Evolutionary conservation across 2,888 invertebrate species (phyloP).

Genomic region (Malachius bipustulatus): DNA sequence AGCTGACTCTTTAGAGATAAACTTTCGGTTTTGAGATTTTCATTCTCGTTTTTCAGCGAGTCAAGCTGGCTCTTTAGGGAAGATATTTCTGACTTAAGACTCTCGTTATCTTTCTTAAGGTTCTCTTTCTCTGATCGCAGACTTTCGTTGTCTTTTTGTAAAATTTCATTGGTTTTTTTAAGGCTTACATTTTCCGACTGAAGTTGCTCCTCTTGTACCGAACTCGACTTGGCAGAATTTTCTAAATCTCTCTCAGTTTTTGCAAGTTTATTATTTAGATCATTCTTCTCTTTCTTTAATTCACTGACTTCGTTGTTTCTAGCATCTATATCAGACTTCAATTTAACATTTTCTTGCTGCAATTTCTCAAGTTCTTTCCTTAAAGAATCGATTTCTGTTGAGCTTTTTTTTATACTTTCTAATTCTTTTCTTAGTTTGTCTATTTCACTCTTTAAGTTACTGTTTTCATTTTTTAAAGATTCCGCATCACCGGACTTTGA

Average conservation of each 20-base stretch:
- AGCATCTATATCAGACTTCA: slow-evolving; percentile 1
- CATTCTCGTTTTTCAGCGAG: background rate
- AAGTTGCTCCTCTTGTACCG: slow-evolving; percentile 22
- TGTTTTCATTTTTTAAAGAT: slow-evolving; percentile 9
- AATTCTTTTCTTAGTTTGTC: slow-evolving; percentile 1
- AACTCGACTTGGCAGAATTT: slow-evolving; percentile 13
- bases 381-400: slow-evolving; percentile 7
- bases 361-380: slow-evolving; percentile 4
- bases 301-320: slow-evolving; percentile 3
- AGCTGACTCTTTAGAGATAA: slow-evolving; percentile 25
- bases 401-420: slow-evolving; percentile 5
- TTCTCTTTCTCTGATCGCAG: slow-evolving; percentile 7
- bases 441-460: slow-evolving; percentile 11
- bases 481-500: background rate
- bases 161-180: slow-evolving; percentile 4
- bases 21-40: slow-evolving; percentile 11
- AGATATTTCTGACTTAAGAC: slow-evolving; percentile 3
- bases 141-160: background rate
- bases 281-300: background rate
- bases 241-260: background rate
- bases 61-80: slow-evolving; percentile 6
- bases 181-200: slow-evolving; percentile 9
- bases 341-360: slow-evolving; percentile 9
- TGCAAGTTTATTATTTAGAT: background rate
- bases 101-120: slow-evolving; percentile 4